phyloP scores from a whole-genome alignment of 2,797 vertebrate species.

The Propithecus perrieri region DNA sequence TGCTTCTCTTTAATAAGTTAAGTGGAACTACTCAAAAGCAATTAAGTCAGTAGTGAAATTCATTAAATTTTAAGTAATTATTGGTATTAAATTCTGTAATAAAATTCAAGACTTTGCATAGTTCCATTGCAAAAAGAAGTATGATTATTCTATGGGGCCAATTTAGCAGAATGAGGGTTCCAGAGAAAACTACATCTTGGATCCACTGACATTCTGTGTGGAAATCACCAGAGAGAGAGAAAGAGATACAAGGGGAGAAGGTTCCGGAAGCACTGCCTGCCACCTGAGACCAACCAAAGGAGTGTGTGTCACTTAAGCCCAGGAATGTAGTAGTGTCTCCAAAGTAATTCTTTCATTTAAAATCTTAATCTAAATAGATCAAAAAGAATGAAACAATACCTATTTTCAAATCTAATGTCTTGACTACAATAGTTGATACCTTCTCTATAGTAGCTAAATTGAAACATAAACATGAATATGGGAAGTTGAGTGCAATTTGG shows the following conservation, averaged over 20 bases:
- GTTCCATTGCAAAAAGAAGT: conserved; percentile 77
- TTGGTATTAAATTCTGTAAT: conserved; percentile 85
- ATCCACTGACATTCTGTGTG: background rate
- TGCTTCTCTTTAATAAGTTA: conserved; percentile 88
- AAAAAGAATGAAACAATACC: background rate
- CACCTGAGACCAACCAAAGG: background rate
- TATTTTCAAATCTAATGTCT: conserved; percentile 2
- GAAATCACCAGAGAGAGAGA: background rate
- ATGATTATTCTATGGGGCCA: conserved; percentile 58
- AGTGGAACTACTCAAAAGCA: conserved; percentile 87
- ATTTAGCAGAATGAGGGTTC: conserved; percentile 52
- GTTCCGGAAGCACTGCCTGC: background rate
- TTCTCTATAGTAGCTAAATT: background rate
- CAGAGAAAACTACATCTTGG: background rate
- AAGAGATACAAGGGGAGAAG: background rate
- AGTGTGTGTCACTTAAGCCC: background rate
- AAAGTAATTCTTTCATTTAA: conserved; percentile 48
- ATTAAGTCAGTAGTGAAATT: conserved; percentile 87
- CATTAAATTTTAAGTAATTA: conserved; percentile 89
- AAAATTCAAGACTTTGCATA: conserved; percentile 82
- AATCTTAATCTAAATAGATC: conserved; percentile 28
- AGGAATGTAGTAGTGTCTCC: background rate
- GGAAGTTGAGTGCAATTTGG: background rate
- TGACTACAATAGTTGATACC: background rate
- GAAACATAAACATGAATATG: background rate